Evolutionary conservation across 2,113 vertebrate species (phyloP).

Genomic region (Triplophysa tibetana): DNA sequence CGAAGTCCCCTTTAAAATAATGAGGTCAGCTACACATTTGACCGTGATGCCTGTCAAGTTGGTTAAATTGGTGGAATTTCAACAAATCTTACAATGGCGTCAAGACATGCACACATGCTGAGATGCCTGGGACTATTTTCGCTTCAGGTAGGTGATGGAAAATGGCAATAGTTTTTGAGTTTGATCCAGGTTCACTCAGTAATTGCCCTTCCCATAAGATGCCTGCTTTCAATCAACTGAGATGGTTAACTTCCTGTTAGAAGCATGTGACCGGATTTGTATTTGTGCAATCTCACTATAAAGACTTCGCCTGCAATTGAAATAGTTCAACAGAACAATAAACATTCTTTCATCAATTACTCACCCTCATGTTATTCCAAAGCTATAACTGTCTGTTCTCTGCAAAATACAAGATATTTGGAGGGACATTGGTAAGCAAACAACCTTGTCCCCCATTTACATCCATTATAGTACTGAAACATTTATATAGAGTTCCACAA

Average conservation of each 20-base stretch:
- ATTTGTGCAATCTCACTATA: too few species aligned
- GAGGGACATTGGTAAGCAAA: too few species aligned
- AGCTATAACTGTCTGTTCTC: too few species aligned
- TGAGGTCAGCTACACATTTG: not conserved
- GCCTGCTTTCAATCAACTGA: conserved; percentile 88
- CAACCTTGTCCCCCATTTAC: too few species aligned
- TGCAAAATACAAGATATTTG: too few species aligned
- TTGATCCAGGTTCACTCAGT: conserved; percentile 83
- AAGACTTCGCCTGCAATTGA: too few species aligned
- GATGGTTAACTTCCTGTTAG: not conserved
- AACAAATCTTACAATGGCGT: not conserved
- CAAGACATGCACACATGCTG: not conserved
- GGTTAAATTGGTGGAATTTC: not conserved
- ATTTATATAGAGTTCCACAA: too few species aligned
- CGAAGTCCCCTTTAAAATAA: too few species aligned
- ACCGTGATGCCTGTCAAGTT: not conserved
- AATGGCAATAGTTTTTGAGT: conserved; percentile 79
- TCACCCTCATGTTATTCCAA: too few species aligned
- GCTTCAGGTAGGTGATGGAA: conserved; percentile 87
- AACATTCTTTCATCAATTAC: too few species aligned
- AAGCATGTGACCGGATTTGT: not conserved
- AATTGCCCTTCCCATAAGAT: conserved; percentile 92
- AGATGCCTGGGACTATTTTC: conserved; percentile 76
- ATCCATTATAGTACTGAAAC: too few species aligned
- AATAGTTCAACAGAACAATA: too few species aligned